These are phyloP conservation scores for Ophion slaviceki DNA, from an alignment of 2,888 invertebrate species.

Conservation along the genomic window DNA sequence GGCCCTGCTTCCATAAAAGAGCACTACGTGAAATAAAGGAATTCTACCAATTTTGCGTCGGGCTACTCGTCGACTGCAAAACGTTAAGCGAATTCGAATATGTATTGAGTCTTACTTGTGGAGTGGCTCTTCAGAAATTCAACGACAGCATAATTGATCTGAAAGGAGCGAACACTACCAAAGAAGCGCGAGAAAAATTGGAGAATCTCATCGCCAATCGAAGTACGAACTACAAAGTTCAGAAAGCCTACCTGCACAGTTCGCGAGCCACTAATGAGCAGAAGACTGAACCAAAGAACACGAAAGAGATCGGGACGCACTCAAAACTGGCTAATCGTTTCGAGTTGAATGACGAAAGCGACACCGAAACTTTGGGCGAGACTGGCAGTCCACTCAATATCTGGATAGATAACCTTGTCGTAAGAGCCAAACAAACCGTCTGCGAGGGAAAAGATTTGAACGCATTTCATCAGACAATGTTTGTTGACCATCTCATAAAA, in stretches of 20 bases:
- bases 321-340: neutral
- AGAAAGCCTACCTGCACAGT: neutral
- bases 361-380: neutral
- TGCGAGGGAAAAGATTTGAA: slow-evolving; percentile 20
- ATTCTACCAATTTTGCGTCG: slow-evolving; percentile 52
- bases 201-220: neutral
- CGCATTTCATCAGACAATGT: slow-evolving; percentile 31
- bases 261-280: neutral
- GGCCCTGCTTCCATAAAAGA: slow-evolving; percentile 34
- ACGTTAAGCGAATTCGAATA: slow-evolving; percentile 36
- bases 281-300: neutral
- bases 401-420: neutral
- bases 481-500: slow-evolving; percentile 1
- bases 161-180: neutral
- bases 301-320: no score
- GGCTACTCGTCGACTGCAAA: slow-evolving; percentile 46
- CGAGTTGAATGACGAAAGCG: neutral
- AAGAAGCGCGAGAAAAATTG: slow-evolving; percentile 35
- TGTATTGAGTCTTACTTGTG: slow-evolving; percentile 47
- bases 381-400: neutral
- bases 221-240: neutral
- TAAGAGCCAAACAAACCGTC: slow-evolving; percentile 5
- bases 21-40: slow-evolving; percentile 29
- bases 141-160: slow-evolving; percentile 34
- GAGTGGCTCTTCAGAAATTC: slow-evolving; percentile 34